Evolutionary conservation across 2,113 vertebrate species (phyloP).

Genomic region (Pterocles orientalis): DNA sequence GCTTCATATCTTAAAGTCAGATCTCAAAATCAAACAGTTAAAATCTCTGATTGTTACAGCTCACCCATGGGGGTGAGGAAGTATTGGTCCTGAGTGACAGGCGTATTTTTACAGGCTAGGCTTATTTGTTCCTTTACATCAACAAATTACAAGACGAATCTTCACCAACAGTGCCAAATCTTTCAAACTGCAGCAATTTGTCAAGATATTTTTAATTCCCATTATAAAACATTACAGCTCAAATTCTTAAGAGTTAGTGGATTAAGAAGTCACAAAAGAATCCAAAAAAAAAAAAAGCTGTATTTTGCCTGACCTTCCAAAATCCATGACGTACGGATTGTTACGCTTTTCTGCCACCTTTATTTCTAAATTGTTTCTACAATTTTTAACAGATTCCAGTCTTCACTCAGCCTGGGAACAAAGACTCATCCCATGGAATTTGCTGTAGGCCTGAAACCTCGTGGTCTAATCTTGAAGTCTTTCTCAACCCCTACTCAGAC

Average conservation of each 20-base stretch:
- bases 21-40: neutral
- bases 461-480: neutral
- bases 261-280: neutral
- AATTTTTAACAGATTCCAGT: constrained; percentile 4
- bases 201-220: neutral
- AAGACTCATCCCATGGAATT: neutral
- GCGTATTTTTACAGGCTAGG: neutral
- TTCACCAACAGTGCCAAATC: neutral
- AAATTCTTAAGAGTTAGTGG: neutral
- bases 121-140: neutral
- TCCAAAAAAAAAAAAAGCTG: neutral
- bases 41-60: neutral
- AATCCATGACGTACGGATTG: neutral
- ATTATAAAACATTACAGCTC: neutral
- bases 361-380: neutral
- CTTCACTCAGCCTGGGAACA: neutral
- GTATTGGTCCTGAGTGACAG: neutral
- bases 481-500: neutral
- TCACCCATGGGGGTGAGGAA: neutral
- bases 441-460: neutral
- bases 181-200: neutral
- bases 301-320: neutral
- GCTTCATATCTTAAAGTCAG: neutral
- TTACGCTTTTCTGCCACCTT: neutral
- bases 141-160: neutral